Base-by-base conservation (phyloP, 2,113 vertebrate genomes). In the Gallinago jamesoni region DNA sequence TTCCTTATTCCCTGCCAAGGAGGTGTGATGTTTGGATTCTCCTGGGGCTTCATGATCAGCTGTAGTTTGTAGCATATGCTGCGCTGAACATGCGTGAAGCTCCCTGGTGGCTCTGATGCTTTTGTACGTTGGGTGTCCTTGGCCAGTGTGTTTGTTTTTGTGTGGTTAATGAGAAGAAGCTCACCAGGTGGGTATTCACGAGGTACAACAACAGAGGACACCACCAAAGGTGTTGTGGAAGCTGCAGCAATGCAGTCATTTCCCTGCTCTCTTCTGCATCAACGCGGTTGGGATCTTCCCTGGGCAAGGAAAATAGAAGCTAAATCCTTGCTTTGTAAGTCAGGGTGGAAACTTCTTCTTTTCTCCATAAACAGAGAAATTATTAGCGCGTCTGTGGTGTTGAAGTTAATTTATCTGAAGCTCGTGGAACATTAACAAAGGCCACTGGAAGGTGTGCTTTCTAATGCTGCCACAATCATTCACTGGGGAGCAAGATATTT, bases 21-120 rank as follows among this genome's bases (percentile, higher is more conserved):
- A 89, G 80, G 48, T 77, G 59, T 2, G 4, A 57, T 39, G 48
- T 75, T 0, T 80, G 53, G 64, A 18, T 91, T 95, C 50, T 31
- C 69, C 69, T 53, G 81, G 84, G 79, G 75, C 73, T 86, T 90
- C 82, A 3, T 25, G 72, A 90, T 89, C 53, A 94, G 70, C 45
- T 79, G 91, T 90, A 92, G 62, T 90, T 92, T 92, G 47, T 81
- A 80, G 72, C 95, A 72, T 81, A 68, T 67, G 47, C 62, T 94
- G 41, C 14, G 48, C 55, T 91, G 69, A 74, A 72, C 93, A 84
- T 37, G 41, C 7, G 25, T n/a, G 56, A 73, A 95, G 79, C 91
- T 96, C 67, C 55, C 35, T 84, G 84, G 68, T 22, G 92, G 80
- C 88, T n/a, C 50, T 88, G 84, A 67, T 27, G 37, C 55, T 77